Evolutionary conservation across 2,113 vertebrate species (phyloP).

Genomic region (Nymphicus hollandicus): DNA sequence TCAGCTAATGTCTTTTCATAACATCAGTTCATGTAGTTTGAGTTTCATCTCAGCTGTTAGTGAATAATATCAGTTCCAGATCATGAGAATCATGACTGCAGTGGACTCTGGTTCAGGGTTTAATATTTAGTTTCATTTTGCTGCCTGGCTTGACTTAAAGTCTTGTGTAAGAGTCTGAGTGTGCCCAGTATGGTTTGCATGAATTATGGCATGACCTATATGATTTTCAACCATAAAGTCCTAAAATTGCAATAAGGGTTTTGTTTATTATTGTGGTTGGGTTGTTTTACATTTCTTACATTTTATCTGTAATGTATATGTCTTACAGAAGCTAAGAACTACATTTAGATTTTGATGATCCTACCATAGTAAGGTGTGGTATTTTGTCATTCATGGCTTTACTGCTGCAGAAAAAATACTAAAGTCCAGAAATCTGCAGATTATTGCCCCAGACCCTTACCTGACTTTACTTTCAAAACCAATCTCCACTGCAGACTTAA

Average conservation of each 20-base stretch:
- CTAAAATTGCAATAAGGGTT: neutral
- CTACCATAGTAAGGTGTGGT: neutral
- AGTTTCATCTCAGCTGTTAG: neutral
- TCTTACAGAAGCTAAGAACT: neutral
- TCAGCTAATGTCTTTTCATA: neutral
- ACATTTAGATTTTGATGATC: neutral
- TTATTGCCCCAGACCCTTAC: neutral
- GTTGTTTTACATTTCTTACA: neutral
- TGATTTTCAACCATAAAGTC: neutral
- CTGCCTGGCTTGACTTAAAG: neutral
- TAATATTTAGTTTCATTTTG: neutral
- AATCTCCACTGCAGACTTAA: neutral
- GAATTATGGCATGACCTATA: neutral
- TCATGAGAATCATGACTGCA: neutral
- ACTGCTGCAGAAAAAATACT: neutral
- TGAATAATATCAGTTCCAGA: neutral
- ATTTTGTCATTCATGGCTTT: neutral
- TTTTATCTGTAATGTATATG: neutral
- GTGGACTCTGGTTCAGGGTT: neutral
- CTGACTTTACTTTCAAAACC: neutral
- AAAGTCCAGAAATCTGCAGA: neutral
- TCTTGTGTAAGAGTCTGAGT: neutral
- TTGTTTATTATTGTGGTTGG: neutral
- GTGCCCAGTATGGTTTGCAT: neutral
- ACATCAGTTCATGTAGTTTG: neutral